Conservation (phyloP, 2,797 vertebrate genomes). For the Esox masquinongy region DNA sequence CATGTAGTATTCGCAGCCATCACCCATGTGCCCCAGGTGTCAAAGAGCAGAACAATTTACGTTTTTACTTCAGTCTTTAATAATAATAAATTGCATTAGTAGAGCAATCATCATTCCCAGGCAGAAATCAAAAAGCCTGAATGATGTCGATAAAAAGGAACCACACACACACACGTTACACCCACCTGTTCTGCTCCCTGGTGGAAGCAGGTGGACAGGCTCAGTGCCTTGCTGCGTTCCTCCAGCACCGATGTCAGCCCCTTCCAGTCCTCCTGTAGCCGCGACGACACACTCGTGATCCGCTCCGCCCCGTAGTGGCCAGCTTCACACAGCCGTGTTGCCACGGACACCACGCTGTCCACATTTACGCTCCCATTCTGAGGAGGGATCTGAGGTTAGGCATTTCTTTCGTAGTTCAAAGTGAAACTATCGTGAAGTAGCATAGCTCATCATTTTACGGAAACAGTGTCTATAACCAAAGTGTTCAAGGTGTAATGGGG, state of each 20-base stretch:
- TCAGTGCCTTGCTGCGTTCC: conserved; percentile 91
- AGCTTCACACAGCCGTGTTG: conserved; percentile 86
- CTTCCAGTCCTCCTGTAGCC: conserved; percentile 96
- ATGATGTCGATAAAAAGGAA: not conserved
- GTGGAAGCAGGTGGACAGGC: conserved; percentile 95
- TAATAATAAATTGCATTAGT: not conserved
- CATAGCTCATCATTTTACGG: not conserved
- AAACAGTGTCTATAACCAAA: no score
- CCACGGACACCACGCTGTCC: conserved; percentile 95
- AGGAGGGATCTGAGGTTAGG: not conserved
- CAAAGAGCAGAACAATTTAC: no score
- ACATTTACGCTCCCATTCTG: conserved; percentile 98
- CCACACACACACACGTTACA: not conserved
- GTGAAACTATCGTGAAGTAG: not conserved
- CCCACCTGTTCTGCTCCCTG: conserved; percentile 95
- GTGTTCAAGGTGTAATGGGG: no score
- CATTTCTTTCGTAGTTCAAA: not conserved
- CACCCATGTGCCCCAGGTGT: not conserved
- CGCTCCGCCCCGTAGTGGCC: conserved; percentile 94
- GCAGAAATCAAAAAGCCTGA: not conserved
- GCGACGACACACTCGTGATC: conserved; percentile 89
- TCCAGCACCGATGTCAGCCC: conserved; percentile 89
- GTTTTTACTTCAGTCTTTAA: not conserved
- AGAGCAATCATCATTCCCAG: not conserved
- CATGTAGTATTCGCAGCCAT: conserved; percentile 3